These are phyloP conservation scores for Drosophila pectinifera DNA, from an alignment of 1,140 invertebrate species.

Conservation along the genomic window DNA sequence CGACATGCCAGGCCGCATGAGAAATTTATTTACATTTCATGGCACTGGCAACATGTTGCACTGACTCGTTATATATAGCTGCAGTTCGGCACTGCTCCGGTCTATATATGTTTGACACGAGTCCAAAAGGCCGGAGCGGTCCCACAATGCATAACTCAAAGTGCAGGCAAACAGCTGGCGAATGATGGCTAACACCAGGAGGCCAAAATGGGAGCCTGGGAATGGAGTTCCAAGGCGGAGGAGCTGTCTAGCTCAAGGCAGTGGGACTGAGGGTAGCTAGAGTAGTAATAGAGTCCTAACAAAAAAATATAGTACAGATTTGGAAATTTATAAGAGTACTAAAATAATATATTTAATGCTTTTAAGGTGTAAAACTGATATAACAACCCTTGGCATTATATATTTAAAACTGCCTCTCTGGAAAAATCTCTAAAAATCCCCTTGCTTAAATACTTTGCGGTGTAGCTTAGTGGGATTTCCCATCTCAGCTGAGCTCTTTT, in stretches of 20 bases:
- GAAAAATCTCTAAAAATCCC: neutral
- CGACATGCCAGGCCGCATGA: constrained; percentile 78
- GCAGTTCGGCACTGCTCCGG: neutral
- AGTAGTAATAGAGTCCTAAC: neutral
- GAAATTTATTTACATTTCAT: constrained; percentile 84
- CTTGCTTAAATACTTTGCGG: constrained; percentile 32
- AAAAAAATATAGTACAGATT: no score
- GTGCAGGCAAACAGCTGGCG: constrained; percentile 75
- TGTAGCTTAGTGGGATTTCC: constrained; percentile 49
- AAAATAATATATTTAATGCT: no score
- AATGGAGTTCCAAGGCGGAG: neutral
- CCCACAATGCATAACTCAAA: constrained; percentile 78
- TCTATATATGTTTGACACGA: constrained; percentile 68
- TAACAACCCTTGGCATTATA: no score
- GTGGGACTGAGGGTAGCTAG: neutral
- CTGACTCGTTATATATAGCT: constrained; percentile 43
- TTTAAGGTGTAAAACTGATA: no score
- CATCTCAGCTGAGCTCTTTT: constrained; percentile 25
- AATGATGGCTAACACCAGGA: constrained; percentile 36
- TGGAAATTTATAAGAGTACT: no score
- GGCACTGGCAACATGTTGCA: constrained; percentile 77
- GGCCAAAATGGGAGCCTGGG: no score
- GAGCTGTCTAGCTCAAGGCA: neutral
- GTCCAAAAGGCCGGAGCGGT: constrained; percentile 62
- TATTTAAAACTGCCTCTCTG: neutral